Conservation (phyloP, 2,888 invertebrate genomes). For the Adineta ricciae region DNA sequence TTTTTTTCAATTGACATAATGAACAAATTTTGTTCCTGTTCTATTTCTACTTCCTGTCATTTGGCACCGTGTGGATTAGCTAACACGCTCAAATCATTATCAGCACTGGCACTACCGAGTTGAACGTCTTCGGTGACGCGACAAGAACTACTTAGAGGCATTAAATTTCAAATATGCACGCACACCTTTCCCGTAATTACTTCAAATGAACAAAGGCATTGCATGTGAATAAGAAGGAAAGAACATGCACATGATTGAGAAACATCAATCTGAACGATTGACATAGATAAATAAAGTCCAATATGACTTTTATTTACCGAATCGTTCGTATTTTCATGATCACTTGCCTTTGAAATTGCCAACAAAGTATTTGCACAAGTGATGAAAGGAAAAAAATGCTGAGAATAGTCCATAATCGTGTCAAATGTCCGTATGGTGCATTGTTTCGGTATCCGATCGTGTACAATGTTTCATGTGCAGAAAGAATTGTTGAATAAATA, state of each 20-base stretch:
- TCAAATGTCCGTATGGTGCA: not conserved
- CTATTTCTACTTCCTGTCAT: constrained; percentile 10
- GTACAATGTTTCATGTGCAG: not conserved
- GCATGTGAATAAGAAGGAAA: not conserved
- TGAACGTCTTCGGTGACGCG: not conserved
- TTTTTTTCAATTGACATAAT: not conserved
- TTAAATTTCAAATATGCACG: constrained; percentile 13
- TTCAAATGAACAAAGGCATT: not conserved
- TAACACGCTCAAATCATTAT: constrained; percentile 1
- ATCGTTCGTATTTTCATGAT: too few relatives aligned
- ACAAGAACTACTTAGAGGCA: not conserved
- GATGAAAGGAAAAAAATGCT: not conserved
- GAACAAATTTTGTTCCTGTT: not conserved
- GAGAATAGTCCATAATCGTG: not conserved
- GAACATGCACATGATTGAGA: not conserved
- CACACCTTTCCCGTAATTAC: not conserved
- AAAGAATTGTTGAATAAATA: not conserved
- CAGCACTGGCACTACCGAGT: not conserved
- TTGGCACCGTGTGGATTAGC: not conserved
- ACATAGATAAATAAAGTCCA: too few relatives aligned
- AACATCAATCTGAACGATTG: not conserved
- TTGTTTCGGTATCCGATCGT: not conserved
- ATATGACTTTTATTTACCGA: too few relatives aligned
- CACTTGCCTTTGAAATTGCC: not conserved
- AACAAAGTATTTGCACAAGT: not conserved